Evolutionary conservation across 2,113 vertebrate genomes (phyloP).

Genomic region (Aythya baeri): DNA sequence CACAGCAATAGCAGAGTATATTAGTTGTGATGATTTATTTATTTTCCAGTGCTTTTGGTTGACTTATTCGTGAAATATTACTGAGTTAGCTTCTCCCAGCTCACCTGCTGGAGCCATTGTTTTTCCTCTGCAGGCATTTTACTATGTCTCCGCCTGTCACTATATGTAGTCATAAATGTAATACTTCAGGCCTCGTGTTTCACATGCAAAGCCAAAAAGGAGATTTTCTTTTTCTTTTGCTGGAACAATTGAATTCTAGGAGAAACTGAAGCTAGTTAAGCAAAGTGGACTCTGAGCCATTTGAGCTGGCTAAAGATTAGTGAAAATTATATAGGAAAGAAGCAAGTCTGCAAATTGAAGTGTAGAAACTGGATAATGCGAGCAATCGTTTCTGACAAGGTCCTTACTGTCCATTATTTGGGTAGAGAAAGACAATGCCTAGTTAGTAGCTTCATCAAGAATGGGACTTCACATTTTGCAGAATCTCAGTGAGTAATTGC

Average conservation of each 20-base stretch:
- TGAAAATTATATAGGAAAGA: constrained; percentile 16
- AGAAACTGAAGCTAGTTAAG: not conserved
- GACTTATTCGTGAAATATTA: not conserved
- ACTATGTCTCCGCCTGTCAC: not conserved
- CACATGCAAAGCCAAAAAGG: not conserved
- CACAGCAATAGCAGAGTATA: not conserved
- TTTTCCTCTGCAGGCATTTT: not conserved
- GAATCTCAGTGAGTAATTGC: not conserved
- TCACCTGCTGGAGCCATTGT: not conserved
- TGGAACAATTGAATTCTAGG: not conserved
- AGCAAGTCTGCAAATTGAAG: constrained; percentile 28
- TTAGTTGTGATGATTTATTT: not conserved
- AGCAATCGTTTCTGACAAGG: not conserved
- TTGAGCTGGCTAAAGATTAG: constrained; percentile 1
- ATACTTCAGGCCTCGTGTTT: not conserved
- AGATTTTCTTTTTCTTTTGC: not conserved
- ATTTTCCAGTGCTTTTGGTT: not conserved
- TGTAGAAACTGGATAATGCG: constrained; percentile 2
- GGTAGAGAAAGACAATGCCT: not conserved
- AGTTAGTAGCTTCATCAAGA: not conserved
- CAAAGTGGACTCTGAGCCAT: not conserved
- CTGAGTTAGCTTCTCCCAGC: not conserved
- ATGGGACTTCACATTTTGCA: not conserved
- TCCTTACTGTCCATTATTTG: not conserved
- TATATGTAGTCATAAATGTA: not conserved